Evolutionary conservation across 2,113 vertebrate genomes (phyloP).

Genomic region (Psophia crepitans): DNA sequence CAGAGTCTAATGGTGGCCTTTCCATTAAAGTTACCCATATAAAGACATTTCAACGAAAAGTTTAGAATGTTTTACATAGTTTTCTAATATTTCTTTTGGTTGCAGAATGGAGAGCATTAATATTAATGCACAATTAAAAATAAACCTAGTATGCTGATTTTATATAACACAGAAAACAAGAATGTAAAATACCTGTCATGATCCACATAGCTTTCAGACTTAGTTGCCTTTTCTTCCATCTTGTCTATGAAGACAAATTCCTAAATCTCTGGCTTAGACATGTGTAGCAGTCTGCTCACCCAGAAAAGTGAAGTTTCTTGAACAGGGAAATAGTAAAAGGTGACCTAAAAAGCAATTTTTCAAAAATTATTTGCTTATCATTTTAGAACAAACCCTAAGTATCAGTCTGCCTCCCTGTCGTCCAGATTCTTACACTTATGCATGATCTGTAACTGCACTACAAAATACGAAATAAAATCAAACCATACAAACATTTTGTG

Average conservation of each 20-base stretch:
- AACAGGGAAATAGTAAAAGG: not conserved
- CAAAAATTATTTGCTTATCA: not conserved
- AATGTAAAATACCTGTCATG: not conserved
- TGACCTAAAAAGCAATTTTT: not conserved
- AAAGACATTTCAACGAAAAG: conserved; percentile 12
- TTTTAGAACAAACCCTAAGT: not conserved
- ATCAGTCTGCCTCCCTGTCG: not conserved
- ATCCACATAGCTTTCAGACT: not conserved
- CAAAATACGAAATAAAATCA: not conserved
- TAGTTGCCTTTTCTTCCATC: not conserved
- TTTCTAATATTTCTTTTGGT: not conserved
- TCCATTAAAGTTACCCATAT: conserved; percentile 17
- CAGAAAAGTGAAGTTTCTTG: not conserved
- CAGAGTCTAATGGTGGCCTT: conserved; percentile 37
- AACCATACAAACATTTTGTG: not conserved
- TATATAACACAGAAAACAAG: not conserved
- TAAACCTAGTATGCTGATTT: not conserved
- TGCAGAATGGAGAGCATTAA: not conserved
- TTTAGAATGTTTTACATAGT: conserved; percentile 9
- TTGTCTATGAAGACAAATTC: not conserved
- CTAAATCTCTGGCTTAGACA: not conserved
- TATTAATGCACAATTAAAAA: not conserved
- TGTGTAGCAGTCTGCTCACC: not conserved
- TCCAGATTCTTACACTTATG: not conserved
- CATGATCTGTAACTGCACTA: not conserved